Evolutionary conservation across 1,140 invertebrate species (phyloP), one percentile per base, ranked within the genome.

Genomic region (Acromyrmex heyeri): DNA sequence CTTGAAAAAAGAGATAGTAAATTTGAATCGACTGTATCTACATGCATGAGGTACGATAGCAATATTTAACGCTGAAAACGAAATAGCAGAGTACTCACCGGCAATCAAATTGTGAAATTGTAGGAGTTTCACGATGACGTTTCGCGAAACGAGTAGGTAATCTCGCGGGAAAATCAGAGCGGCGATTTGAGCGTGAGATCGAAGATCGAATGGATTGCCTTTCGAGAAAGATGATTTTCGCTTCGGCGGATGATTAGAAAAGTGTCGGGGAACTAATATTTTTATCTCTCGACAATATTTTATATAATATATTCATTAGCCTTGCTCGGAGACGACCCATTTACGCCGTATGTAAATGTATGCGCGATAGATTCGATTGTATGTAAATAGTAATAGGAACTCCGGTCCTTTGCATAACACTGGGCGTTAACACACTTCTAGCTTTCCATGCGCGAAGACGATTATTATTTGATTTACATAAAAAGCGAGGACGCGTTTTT

Each of bases 301-400:
- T 87, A 69, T 89, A 88, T 83, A 91, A 89, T 77, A 86, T 89
- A 91, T 91, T 91, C 81, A 65, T 83, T 83, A 88, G 90, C 70
- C 85, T 91, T 83, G 85, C 87, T 83, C 65, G 44, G 55, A 76
- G 72, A 86, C 61, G 90, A 89, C 89, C 90, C 79, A 91, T 65
- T 91, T 89, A 44, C 87, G 48, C 55, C 64, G 70, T 91, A 91
- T 91, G 90, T 48, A 90, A 89, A 91, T 91, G 18, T 89, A 91
- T 91, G 90, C 90, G 77, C 87, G 89, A 79, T 89, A 76, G 89
- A 86, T 89, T 86, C 90, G 89, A 91, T 91, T 91, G 90, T 91
- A 91, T 91, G 90, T 87, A 91, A 91, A 91, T 91, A 79, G 89
- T 87, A 91, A 91, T 89, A 91, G 89, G 85, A 87, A 78, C 65